phyloP scores from a whole-genome alignment of 2,797 vertebrate species.

The Coregonus sp. region DNA sequence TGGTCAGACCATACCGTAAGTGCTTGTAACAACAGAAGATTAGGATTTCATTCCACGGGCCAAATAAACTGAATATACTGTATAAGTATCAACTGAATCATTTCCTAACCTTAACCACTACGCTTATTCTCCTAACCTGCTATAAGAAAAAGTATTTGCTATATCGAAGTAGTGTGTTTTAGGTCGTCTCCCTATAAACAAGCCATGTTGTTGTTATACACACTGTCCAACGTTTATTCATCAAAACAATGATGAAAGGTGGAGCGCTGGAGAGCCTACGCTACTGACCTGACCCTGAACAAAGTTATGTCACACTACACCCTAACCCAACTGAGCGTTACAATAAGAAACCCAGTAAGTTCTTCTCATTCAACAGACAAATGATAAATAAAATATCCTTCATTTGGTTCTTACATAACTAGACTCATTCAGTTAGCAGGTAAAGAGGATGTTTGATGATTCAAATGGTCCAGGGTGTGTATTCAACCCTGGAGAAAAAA shows the following conservation, averaged over 20 bases:
- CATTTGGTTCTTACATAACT: neutral
- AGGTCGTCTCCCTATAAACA: too few species aligned
- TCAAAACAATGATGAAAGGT: neutral
- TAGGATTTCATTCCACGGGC: too few species aligned
- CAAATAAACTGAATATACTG: too few species aligned
- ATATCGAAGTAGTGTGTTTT: too few species aligned
- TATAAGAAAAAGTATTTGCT: too few species aligned
- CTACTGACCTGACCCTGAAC: neutral
- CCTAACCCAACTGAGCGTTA: neutral
- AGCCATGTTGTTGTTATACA: neutral
- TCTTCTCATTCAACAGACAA: neutral
- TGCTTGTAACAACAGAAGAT: too few species aligned
- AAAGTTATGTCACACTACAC: neutral
- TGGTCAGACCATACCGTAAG: neutral
- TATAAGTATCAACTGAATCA: too few species aligned
- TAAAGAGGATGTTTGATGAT: neutral
- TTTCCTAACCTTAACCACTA: too few species aligned
- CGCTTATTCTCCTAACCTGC: too few species aligned
- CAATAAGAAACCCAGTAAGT: neutral
- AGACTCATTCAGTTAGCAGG: neutral
- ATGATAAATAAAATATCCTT: slow-evolving; percentile 1
- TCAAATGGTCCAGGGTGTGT: neutral
- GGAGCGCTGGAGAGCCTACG: neutral
- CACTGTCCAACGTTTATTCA: neutral
- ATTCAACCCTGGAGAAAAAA: neutral